These are phyloP conservation scores for Saccostrea cuccullata DNA, from an alignment of 1,140 invertebrate species.

Conservation along the genomic window DNA sequence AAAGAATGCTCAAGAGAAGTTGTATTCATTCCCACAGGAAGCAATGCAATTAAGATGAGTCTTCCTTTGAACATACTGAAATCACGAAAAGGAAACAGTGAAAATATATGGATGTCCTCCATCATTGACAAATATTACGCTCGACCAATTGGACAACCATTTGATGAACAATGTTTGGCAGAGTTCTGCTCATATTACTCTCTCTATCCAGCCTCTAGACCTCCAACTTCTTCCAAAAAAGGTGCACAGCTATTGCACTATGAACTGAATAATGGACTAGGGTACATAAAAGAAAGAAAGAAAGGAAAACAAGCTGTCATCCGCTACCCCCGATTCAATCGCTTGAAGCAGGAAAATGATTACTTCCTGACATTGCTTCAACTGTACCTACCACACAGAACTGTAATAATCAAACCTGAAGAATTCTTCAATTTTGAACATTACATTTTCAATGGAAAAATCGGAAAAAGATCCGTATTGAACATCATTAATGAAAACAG, in stretches of 20 bases:
- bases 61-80: conserved; percentile 16
- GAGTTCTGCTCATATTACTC: conserved; percentile 53
- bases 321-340: conserved; percentile 44
- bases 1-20: conserved; percentile 53
- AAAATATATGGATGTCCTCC: conserved; percentile 40
- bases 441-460: conserved; percentile 23
- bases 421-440: conserved; percentile 42
- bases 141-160: not conserved
- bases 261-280: conserved; percentile 49
- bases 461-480: not conserved
- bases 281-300: conserved; percentile 53
- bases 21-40: conserved; percentile 45
- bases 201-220: conserved; percentile 18
- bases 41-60: conserved; percentile 45
- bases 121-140: conserved; percentile 40
- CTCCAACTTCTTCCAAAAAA: conserved; percentile 21
- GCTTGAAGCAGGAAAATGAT: conserved; percentile 36
- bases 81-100: not conserved
- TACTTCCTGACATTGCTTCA: conserved; percentile 43
- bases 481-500: conserved; percentile 3
- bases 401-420: conserved; percentile 45
- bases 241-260: not conserved
- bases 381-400: conserved; percentile 51
- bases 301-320: conserved; percentile 38
- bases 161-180: conserved; percentile 38